Base-by-base conservation (phyloP, 2,797 vertebrate genomes). In the Momotus momota region DNA sequence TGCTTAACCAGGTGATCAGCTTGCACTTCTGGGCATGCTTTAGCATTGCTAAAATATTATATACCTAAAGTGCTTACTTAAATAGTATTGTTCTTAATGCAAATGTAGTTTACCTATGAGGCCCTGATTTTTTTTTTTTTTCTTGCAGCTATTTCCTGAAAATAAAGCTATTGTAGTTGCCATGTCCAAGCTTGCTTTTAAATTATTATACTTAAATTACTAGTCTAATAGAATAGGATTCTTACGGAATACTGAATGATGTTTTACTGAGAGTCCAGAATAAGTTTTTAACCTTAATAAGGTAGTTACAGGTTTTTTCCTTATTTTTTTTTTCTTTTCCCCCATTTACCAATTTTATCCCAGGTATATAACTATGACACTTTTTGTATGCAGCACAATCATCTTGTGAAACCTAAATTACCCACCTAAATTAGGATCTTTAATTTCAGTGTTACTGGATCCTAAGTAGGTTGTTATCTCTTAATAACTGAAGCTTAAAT, bases 401-500 rank as follows among this genome's bases (percentile, higher is more conserved):
- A 19, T 73, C 26, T 15, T 69, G 41, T 71, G 52, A 72, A 83
- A 88, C n/a, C 26, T 94, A 89, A 95, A 86, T 90, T 86, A 87
- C 38, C 26, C 41, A 38, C 54, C 23, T 74, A 84, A 94, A 95
- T 84, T 86, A 66, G 31, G n/a, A 61, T 84, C 31, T 77, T 77
- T 93, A 57, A 78, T 96, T 91, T 91, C 43, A 82, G 2, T 84
- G 16, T 61, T 91, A 61, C 26, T 70, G 27, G 46, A 49, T 83
- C 58, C 61, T 86, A 15, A 21, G 40, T 52, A 81, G 52, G 81
- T 78, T 91, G 51, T 93, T 81, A 55, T 61, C 70, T 91, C 31
- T 72, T 90, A 86, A 93, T 69, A 91, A 81, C 31, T 54, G 77
- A 81, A 88, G 55, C 26, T 73, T 91, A 90, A 91, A 87, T 93